Evolutionary conservation across 2,888 invertebrate species (phyloP), one percentile per base, ranked within the genome.

Genomic region (Ochropleura leucogaster): DNA sequence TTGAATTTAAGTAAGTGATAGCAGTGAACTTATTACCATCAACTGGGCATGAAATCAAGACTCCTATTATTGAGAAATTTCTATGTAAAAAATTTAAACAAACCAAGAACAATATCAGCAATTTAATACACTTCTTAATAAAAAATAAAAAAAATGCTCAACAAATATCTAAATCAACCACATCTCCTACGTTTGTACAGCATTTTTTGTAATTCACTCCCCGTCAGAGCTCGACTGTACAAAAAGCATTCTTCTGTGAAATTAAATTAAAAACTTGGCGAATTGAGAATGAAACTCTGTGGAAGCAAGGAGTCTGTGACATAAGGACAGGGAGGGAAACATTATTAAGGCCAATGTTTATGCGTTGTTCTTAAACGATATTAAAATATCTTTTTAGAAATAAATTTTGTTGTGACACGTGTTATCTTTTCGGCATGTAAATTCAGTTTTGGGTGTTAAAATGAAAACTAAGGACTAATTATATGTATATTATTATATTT

Each of bases 221-320:
- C 53, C 46, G 68, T 74, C 68, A 65, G 60, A n/a, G 55, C 74
- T 74, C 12, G 30, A 63, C 49, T 64, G 10, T 30, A 74, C 62
- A 69, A 69, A 51, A 67, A 69, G 80, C 84, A 84, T 74, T 80
- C 84, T 80, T 53, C 66, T 84, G 81, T 80, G 66, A 80, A 80
- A 84, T 74, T 84, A 66, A 80, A 84, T 83, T 80, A 80, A 80
- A 80, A 80, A 74, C 74, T 80, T 69, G 46, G 62, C 14, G 44
- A 67, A 63, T 59, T 49, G 53, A 55, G 59, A 46, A 73, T 63
- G 47, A 42, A 55, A 66, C 57, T 44, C 62, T n/a, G 44, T 14
- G 59, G 40, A 44, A 44, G 7, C 14, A 62, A 47, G n/a, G 53
- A 57, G 12, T 44, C 40, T 16, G 40, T 62, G 51, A 69, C 65